Percentiles rank a stretch among this genome's conserved stretches.
Conservation (phyloP, 1,140 invertebrate species). For the Metopolophium dirhodum region DNA sequence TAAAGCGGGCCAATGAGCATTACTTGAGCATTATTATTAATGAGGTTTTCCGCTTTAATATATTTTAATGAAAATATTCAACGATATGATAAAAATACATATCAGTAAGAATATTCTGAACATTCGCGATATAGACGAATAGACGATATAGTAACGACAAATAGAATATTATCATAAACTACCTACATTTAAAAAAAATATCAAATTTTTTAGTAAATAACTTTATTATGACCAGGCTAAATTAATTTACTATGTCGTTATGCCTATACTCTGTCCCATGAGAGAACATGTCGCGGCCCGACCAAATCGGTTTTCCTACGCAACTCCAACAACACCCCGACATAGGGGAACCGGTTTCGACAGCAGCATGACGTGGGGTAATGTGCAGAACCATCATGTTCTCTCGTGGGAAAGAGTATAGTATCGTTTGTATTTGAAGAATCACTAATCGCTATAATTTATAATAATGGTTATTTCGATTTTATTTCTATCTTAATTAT, state of each 20-base stretch:
- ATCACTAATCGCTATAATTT: background rate
- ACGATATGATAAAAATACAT: background rate
- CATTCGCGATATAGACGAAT: background rate
- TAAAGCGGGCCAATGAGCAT: background rate
- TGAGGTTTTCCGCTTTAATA: background rate
- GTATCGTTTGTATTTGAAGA: background rate
- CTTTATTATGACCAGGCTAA: background rate
- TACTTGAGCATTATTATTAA: background rate
- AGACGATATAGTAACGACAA: background rate
- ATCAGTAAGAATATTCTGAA: background rate
- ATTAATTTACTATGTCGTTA: background rate
- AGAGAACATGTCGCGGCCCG: no score
- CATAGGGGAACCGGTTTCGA: no score
- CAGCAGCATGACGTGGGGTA: no score
- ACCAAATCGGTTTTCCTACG: no score
- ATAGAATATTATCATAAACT: background rate
- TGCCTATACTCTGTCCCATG: no score
- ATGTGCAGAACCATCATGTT: no score
- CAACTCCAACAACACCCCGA: no score
- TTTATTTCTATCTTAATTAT: background rate
- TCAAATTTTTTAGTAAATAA: background rate
- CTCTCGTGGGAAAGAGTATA: background rate
- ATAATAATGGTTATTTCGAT: background rate
- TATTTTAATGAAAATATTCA: background rate
- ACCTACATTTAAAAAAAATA: background rate